Base-by-base conservation (phyloP, 1,140 invertebrate genomes). In the Euschistus heros region DNA sequence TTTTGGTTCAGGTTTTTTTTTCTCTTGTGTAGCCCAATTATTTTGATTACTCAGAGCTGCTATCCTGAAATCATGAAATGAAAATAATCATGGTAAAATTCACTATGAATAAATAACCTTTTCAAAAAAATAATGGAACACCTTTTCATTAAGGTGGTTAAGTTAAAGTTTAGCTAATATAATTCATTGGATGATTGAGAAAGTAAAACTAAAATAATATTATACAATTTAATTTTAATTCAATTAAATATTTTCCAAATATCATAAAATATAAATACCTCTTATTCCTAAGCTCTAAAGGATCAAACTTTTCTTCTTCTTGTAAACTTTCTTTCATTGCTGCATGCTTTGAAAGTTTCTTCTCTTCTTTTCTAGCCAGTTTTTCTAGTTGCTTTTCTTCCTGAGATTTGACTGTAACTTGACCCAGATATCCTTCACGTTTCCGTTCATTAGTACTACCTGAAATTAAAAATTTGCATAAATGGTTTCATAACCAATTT, bases 291-390 rank as follows among this genome's bases (percentile, higher is more conserved):
- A 82, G 67, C 37, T 76, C 72, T 0, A 75, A 60, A 10, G 76
- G 72, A 69, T 79, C 68, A 69, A 80, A 72, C 22, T 79, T 75
- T 46, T 81, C 80, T n/a, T 79, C 78, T 14, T 83, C 81, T 3
- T 78, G 74, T 22, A 75, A 26, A 71, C 69, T 26, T 73, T 74
- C 67, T 78, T 82, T 33, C 78, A 78, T 59, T 76, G 78, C 62
- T 74, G 80, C 64, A 80, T 82, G 80, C 67, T 84, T 87, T n/a
- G 81, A 76, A 5, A 83, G 71, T 70, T 86, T 89, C 73, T 94
- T 96, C 73, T 94, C 92, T 73, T 94, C 90, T 74, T 93, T 94
- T 15, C 91, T 80, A 10, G 91, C 82, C 75, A 88, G 81, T 74
- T 96, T 97, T 30, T 82, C 78, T 27, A 93, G 72, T 63, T 84